Evolutionary conservation across 2,797 vertebrate species (phyloP), one percentile per base, ranked within the genome.

Genomic region (Macropodus opercularis): DNA sequence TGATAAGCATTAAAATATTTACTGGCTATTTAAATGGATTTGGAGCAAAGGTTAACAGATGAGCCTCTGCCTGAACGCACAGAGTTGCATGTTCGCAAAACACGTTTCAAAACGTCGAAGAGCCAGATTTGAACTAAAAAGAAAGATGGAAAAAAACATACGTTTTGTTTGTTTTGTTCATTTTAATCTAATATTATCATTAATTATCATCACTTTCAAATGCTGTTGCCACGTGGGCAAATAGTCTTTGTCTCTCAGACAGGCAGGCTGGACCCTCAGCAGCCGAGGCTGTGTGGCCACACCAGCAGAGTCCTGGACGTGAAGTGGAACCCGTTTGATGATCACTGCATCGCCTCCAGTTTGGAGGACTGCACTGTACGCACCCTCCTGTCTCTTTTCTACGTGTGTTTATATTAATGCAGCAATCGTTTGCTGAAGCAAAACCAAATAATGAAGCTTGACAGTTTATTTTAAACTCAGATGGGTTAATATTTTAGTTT

Each of bases 261-360:
- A 0, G 97, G 97, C 31, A 91, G 96, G 48, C 91, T 98, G 2
- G 93, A 96, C 48, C 94, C 95, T 4, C 94, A 94, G 77, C 93
- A 96, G 69, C 94, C 95, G 0, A 93, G 91, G 69, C 91, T 99
- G 43, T 95, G 95, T 23, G 96, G 96, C 1, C 96, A 98, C 87
- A 90, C 82, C 61, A 89, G 92, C 6, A 89, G 90, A 3, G 93
- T 98, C 55, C 79, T 97, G 82, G 97, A 99, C 12, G 90, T 98
- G 64, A 98, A 97, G 77, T 99, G 96, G 96, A 96, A 96, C 71
- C 97, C 96, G 0, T 99, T 98, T 21, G 80, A 97, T 26, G 96
- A 98, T 69, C 94, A 93, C 24, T 91, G 95, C 81, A 90, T 99
- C 5, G 96, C 97, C 3, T 99, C 97, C 0, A 95, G 96, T 77